Base-by-base conservation (phyloP, 2,113 vertebrate species). In the Austrofundulus limnaeus region DNA sequence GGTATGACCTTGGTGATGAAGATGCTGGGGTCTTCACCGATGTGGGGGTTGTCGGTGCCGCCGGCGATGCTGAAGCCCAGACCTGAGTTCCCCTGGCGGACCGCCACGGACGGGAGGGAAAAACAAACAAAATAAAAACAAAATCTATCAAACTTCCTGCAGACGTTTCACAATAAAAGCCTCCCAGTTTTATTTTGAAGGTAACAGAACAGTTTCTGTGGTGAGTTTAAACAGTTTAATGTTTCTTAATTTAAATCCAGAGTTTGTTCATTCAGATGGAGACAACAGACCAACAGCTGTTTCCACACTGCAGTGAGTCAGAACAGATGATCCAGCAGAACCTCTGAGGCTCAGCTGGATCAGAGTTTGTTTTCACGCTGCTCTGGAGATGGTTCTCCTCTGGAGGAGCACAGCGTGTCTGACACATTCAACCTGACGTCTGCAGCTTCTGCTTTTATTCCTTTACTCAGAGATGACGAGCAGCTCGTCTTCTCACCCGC, bases 1-100 rank as follows among this genome's bases (percentile, higher is more conserved):
- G 94, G 92, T 70, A 98, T 98, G 78, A 98, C 96, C 86, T 98
- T 98, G 64, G 97, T 98, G 89, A 98, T 98, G 91, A 98, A 98
- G 90, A 98, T 97, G 84, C 96, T 95, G 64, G 95, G 94, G 90
- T 98, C 97, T 77, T 98, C 96, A 41, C 96, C 97, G 85, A 98
- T 95, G 81, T 98, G 97, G 38, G 97, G 97, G 92, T 98, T 98
- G 86, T 98, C 97, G 0, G 95, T 96, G 61, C 97, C 96, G 51
- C 97, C 97, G 6, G 97, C 97, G 77, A 98, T 98, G 89, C 97
- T 98, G 87, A 98, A 98, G 80, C 97, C 97, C 84, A 98, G 94
- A n/a, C 97, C 97, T 4, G 96, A 98, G 90, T 98, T 98, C 16
- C 96, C 96, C 97, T 98, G 78, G 11, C 45, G 25, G 38, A 21